A percentile compares a stretch with the other conserved stretches of the same genome.
These are phyloP conservation scores for Mus spretus DNA, from an alignment of 2,797 vertebrate genomes.

Conservation along the genomic window DNA sequence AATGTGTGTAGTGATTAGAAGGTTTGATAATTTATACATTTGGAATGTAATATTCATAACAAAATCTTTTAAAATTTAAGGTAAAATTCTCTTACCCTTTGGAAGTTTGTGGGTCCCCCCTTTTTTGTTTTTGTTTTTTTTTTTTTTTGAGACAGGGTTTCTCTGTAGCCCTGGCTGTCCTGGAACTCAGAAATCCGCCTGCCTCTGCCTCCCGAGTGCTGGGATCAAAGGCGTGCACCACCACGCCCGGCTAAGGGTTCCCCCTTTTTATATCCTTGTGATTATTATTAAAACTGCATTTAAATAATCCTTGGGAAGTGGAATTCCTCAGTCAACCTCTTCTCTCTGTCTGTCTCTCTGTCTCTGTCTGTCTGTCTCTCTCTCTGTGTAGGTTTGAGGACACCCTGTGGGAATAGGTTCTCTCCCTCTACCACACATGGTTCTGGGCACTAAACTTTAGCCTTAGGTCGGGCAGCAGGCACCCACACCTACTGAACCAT, in stretches of 20 bases:
- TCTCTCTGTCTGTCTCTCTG: too few species aligned
- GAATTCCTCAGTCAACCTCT: neutral
- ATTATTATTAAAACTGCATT: slow-evolving; percentile 39
- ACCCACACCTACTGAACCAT: neutral
- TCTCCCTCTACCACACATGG: neutral
- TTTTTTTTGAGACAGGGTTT: too few species aligned
- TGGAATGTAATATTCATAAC: neutral
- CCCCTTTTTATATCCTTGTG: neutral
- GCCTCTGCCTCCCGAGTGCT: too few species aligned
- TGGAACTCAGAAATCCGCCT: too few species aligned
- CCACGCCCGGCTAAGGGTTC: neutral
- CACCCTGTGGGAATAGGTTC: neutral
- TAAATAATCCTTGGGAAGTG: slow-evolving; percentile 36
- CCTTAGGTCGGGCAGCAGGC: neutral
- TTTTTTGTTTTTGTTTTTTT: neutral
- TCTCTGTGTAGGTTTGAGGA: neutral
- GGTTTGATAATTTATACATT: neutral
- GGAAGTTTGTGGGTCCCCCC: neutral
- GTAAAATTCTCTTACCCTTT: neutral
- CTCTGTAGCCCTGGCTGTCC: too few species aligned
- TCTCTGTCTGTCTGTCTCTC: too few species aligned
- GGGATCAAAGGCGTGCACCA: too few species aligned
- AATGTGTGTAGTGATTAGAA: neutral
- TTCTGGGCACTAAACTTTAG: neutral
- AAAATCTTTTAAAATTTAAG: neutral